Evolutionary conservation across 2,797 vertebrate species (phyloP).

Genomic region (Chelonia mydas): DNA sequence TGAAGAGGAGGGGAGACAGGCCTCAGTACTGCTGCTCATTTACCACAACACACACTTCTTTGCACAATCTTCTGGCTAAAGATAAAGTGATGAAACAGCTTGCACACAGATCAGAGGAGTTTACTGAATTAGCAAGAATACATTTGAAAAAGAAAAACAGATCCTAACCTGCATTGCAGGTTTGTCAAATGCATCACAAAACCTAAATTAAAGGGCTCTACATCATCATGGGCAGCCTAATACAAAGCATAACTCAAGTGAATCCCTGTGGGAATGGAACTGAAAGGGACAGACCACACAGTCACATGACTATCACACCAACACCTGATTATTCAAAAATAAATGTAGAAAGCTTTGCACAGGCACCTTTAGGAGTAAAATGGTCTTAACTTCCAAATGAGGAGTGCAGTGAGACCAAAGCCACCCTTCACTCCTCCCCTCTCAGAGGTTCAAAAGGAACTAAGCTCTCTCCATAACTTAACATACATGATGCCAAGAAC

Average conservation of each 20-base stretch:
- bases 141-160: fast-evolving
- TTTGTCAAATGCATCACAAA: background rate
- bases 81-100: fast-evolving
- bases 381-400: too few species aligned
- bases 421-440: fast-evolving
- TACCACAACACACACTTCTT: fast-evolving
- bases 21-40: fast-evolving
- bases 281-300: too few species aligned
- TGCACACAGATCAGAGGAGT: fast-evolving
- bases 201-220: background rate
- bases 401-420: too few species aligned
- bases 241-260: fast-evolving
- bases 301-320: background rate
- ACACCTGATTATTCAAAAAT: too few species aligned
- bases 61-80: background rate
- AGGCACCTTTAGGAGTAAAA: too few species aligned
- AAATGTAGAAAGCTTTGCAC: too few species aligned
- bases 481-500: fast-evolving
- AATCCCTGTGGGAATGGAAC: background rate
- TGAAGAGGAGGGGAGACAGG: background rate
- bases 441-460: background rate
- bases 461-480: background rate
- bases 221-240: fast-evolving
- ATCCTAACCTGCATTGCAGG: fast-evolving
- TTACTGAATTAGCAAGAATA: fast-evolving